Base-by-base conservation (phyloP, 2,888 invertebrate genomes). In the Chouioia cunea region DNA sequence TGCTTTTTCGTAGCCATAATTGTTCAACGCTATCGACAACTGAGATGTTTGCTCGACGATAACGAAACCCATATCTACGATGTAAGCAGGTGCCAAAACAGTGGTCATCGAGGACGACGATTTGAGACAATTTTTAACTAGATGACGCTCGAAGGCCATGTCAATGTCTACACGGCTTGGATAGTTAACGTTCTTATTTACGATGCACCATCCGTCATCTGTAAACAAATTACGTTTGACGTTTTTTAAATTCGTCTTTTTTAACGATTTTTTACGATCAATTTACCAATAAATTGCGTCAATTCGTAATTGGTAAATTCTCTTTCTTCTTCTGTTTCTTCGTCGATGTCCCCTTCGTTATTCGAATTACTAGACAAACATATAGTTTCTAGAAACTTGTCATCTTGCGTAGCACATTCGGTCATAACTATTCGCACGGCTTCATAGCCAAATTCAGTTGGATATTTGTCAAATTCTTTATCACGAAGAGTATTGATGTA, bases 121-220 rank as follows among this genome's bases (percentile, higher is more conserved):
- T 72, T 83, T 82, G 15, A 91, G 83, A 75, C 88, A 86, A 48
- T 87, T 82, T 64, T 85, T 86, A 1, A 88, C 86, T 59, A 89
- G 78, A 74, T 86, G 80, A 76, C 90, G 87, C 81, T 91, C 91
- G 73, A 90, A 87, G 1, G 90, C 89, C 80, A 91, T 85, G 66
- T 90, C 89, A 65, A 91, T 89, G 74, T 91, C 91, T 82, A 88
- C 87, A n/a, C 77, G 75, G 8, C 87, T 86, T 8, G 91, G 91
- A 77, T 85, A 87, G 2, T 77, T 81, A 70, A 89, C 88, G 87
- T 88, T 77, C 48, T 74, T 73, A 0, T 77, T 73, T 23, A 86
- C 76, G 15, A 86, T 72, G 2, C 77, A 79, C 87, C 87, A 86
- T 20, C 77, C 82, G 27, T 81, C 75, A 10, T 73, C 79, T 73